phyloP scores from a whole-genome alignment of 2,797 vertebrate species.

The Channa striata region DNA sequence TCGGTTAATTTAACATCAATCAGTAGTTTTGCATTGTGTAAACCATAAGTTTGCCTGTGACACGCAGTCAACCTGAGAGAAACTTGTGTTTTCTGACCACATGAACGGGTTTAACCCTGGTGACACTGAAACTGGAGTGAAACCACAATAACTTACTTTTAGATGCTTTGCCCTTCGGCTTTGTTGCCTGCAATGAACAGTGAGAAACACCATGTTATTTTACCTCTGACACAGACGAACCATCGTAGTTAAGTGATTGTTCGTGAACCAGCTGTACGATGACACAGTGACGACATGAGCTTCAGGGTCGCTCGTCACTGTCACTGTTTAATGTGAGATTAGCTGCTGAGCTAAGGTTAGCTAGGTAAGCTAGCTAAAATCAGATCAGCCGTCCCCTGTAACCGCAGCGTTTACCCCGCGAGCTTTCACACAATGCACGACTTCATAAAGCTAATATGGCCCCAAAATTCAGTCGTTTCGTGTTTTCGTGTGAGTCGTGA shows the following conservation, averaged over 20 bases:
- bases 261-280: too few relatives aligned
- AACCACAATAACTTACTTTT: constrained; percentile 78
- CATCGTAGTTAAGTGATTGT: too few relatives aligned
- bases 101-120: too few relatives aligned
- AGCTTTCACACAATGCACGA: neutral
- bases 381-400: constrained; percentile 68
- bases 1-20: too few relatives aligned
- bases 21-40: too few relatives aligned
- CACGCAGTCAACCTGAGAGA: too few relatives aligned
- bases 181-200: constrained; percentile 78
- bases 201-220: constrained; percentile 14
- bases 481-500: neutral
- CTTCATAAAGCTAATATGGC: accelerated
- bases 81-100: neutral
- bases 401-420: constrained; percentile 34
- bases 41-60: too few relatives aligned
- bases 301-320: too few relatives aligned
- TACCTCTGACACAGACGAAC: too few relatives aligned
- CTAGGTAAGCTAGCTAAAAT: too few relatives aligned
- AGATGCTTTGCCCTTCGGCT: constrained; percentile 74
- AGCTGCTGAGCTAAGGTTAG: constrained; percentile 23
- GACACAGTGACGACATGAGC: too few relatives aligned
- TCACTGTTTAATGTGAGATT: neutral
- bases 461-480: accelerated
- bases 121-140: neutral